These are phyloP conservation scores for Scolanthus callimorphus DNA, from an alignment of 92 coral and sea anemone species.

Conservation along the genomic window DNA sequence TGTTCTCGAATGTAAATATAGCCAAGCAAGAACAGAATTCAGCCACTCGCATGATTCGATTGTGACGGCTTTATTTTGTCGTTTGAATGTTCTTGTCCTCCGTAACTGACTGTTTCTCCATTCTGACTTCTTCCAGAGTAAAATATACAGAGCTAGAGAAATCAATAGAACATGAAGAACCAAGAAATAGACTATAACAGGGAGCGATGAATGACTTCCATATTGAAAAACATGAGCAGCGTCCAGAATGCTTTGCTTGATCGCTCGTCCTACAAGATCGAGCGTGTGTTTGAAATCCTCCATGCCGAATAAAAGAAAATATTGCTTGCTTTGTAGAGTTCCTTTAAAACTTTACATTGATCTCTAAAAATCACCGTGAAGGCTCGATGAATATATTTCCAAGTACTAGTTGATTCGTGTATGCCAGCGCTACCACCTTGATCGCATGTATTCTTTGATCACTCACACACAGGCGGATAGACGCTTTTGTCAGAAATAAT, in stretches of 20 bases:
- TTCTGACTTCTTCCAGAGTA: slow-evolving; percentile 19
- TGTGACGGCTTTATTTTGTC: slow-evolving; percentile 72
- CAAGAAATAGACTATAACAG: slow-evolving; percentile 59
- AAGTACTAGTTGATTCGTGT: no score
- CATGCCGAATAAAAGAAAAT: no score
- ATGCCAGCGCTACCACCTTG: no score
- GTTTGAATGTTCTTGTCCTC: slow-evolving; percentile 49
- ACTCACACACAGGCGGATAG: no score
- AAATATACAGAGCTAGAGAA: slow-evolving; percentile 42
- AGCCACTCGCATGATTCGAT: slow-evolving; percentile 93
- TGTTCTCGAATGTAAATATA: slow-evolving; percentile 53
- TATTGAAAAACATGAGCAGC: slow-evolving; percentile 1
- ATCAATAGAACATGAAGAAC: slow-evolving; percentile 60
- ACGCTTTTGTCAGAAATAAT: no score
- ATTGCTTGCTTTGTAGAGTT: no score
- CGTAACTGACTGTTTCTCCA: slow-evolving; percentile 18
- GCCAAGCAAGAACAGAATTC: slow-evolving; percentile 80
- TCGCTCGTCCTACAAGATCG: no score
- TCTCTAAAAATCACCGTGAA: no score
- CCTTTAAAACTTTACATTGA: no score
- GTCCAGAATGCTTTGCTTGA: slow-evolving; percentile 31
- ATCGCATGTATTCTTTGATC: no score
- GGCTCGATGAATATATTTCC: no score
- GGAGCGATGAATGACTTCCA: slow-evolving; percentile 32
- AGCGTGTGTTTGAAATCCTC: no score